phyloP scores from a whole-genome alignment of 2,113 vertebrate genomes.

The Eurystomus gularis region DNA sequence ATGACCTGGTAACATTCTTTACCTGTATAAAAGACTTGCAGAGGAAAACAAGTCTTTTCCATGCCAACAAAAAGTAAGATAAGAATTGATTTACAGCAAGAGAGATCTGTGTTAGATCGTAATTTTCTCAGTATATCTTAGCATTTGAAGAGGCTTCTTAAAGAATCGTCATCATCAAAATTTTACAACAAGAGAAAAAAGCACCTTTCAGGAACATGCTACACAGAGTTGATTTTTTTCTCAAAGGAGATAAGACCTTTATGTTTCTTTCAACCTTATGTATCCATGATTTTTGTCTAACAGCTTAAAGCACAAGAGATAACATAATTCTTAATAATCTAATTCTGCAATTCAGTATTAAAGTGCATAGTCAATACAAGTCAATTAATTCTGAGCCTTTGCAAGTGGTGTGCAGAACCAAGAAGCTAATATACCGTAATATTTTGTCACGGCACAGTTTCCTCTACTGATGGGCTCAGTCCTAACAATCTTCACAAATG shows the following conservation, averaged over 20 bases:
- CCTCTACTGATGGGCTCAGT: neutral
- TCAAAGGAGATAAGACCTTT: neutral
- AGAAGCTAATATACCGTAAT: neutral
- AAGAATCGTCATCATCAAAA: neutral
- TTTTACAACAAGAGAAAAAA: neutral
- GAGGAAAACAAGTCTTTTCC: neutral
- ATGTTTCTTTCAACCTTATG: neutral
- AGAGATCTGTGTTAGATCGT: neutral
- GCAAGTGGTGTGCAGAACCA: neutral
- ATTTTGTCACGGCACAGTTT: neutral
- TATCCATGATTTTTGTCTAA: neutral
- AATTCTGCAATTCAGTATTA: neutral
- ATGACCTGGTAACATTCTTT: neutral
- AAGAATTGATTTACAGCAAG: neutral
- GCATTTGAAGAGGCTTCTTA: neutral
- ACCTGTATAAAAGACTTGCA: neutral
- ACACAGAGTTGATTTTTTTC: neutral
- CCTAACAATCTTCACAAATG: neutral
- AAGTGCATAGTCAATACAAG: neutral
- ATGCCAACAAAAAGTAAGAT: neutral
- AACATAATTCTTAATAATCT: neutral
- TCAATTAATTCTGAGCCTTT: neutral
- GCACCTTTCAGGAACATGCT: neutral
- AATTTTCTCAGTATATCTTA: neutral
- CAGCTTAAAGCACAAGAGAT: neutral